Evolutionary conservation across 30 jellyfish, hydroid and myxozoan genomes (phyloP).

Genomic region (Pelagia noctiluca): DNA sequence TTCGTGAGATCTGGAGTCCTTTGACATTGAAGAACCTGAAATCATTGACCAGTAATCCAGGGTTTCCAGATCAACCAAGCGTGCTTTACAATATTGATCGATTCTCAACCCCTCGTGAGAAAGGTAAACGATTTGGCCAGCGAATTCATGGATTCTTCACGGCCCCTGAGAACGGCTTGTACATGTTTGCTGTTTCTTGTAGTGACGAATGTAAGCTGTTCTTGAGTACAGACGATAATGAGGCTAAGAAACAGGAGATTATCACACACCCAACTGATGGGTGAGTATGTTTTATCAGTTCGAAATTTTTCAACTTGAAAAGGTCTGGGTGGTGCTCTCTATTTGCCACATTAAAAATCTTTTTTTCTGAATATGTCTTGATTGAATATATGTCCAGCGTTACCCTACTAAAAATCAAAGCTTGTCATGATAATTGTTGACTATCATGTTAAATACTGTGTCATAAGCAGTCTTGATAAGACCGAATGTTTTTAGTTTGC

Average conservation of each 20-base stretch:
- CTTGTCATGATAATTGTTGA: too few relatives aligned
- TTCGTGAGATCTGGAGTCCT: constrained; percentile 85
- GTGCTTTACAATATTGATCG: constrained; percentile 64
- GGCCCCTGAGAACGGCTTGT: constrained; percentile 91
- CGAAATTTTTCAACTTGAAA: too few relatives aligned
- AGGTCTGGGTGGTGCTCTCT: too few relatives aligned
- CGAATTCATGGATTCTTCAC: constrained; percentile 87
- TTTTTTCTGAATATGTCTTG: too few relatives aligned
- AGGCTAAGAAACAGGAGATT: constrained; percentile 73
- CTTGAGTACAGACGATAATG: constrained; percentile 86
- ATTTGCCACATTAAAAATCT: too few relatives aligned
- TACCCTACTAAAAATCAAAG: too few relatives aligned
- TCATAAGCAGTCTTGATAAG: too few relatives aligned
- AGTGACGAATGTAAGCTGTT: constrained; percentile 89
- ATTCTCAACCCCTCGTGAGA: constrained; percentile 90
- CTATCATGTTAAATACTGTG: too few relatives aligned
- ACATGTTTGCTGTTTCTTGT: constrained; percentile 97
- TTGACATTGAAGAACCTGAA: constrained; percentile 63
- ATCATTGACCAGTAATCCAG: constrained; percentile 63
- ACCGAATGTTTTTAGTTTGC: too few relatives aligned
- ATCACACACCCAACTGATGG: constrained; percentile 79
- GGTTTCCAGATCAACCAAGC: constrained; percentile 78
- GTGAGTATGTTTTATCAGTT: constrained; percentile 41
- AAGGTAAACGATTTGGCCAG: constrained; percentile 84
- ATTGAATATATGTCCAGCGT: too few relatives aligned